Conservation (phyloP, 2,113 vertebrate species). For the Notothenia rossii region DNA sequence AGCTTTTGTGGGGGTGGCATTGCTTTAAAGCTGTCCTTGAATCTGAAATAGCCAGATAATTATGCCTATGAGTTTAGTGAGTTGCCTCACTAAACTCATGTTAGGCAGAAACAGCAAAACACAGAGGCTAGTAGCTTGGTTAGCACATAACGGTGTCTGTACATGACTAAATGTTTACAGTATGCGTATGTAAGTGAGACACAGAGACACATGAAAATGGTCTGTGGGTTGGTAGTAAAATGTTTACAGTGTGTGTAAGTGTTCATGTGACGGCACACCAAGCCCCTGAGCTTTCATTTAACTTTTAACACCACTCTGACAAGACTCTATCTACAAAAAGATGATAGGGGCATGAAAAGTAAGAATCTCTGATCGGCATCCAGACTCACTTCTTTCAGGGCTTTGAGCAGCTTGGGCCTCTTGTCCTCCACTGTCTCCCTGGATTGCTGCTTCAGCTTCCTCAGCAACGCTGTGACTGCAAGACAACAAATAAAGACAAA, state of each 20-base stretch:
- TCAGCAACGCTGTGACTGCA: constrained; percentile 95
- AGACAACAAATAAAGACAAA: constrained; percentile 6
- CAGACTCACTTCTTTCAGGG: constrained; percentile 92
- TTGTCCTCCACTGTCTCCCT: constrained; percentile 99
- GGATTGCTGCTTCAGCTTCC: constrained; percentile 98
- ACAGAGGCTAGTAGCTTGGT: not conserved
- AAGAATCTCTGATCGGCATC: not conserved
- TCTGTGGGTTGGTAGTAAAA: not conserved
- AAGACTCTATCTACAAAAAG: not conserved
- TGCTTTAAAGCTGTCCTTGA: constrained; percentile 31
- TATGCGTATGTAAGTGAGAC: not conserved
- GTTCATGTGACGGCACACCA: not conserved
- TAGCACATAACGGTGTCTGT: not conserved
- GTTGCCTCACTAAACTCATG: constrained; percentile 2
- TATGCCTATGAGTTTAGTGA: not conserved
- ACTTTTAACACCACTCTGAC: not conserved
- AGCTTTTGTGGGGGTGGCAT: not conserved
- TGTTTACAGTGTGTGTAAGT: not conserved
- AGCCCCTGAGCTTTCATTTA: constrained; percentile 4
- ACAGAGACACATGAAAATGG: constrained; percentile 8
- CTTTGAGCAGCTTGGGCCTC: constrained; percentile 95
- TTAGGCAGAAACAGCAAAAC: not conserved
- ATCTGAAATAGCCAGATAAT: constrained; percentile 17
- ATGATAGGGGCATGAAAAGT: not conserved
- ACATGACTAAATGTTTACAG: not conserved